Base-by-base conservation (phyloP, 1,140 invertebrate species). In the Formica exsecta region DNA sequence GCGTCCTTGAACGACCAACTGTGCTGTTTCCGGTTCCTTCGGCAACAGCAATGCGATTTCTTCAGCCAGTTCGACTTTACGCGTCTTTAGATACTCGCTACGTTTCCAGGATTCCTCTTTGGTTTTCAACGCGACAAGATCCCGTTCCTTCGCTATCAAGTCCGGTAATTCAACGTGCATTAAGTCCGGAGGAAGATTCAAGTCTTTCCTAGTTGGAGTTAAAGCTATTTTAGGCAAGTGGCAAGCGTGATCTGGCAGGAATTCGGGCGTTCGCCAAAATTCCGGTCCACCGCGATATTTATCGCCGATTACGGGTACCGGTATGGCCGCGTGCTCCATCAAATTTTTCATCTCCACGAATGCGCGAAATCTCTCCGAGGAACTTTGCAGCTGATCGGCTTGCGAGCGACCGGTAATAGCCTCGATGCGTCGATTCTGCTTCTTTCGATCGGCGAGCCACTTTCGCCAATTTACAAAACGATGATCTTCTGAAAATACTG, bases 151-250 rank as follows among this genome's bases (percentile, higher is more conserved):
- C 66, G 87, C 83, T 3, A 95, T 94, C 16, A 93, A 85, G 4
- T 87, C 74, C 0, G 96, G 95, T 7, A 95, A 86, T 32, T 91
- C 94, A 54, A 96, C 89, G 83, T 95, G 93, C 68, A 94, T 93
- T 6, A 95, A 86, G 4, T 94, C 89, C 0, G 84, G 87, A 13
- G 92, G 25, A 16, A 89, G 7, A 16, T 87, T 90, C 16, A 74
- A 57, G 9, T 92, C 85, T 16, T 83, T 87, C 2, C 81, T 89
- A 0, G 16, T 89, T 7, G 65, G 57, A 0, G 75, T 57, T 4
- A 84, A 36, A 0, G 84, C 44, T 7, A 93, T 65, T 3, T 87
- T 54, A 0, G 90, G 90, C 11, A 86, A 19, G 8, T 51, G 48
- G 9, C 86, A 71, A 1, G 66, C 51, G 19, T 51, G 80, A 51